phyloP scores from a whole-genome alignment of 2,797 vertebrate genomes.

The Xiphophorus birchmanni region DNA sequence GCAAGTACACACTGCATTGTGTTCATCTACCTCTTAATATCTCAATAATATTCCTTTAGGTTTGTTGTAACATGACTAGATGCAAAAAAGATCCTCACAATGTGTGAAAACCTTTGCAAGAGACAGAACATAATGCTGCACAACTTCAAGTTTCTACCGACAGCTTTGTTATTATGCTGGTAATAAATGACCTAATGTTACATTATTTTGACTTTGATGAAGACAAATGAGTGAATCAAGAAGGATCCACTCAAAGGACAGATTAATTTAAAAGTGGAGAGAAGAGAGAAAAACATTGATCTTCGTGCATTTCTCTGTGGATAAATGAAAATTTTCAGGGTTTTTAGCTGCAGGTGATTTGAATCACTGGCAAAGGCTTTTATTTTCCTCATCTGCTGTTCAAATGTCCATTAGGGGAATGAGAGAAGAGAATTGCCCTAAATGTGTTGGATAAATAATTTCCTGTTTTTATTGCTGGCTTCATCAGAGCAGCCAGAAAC shows the following conservation, averaged over 20 bases:
- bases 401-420: neutral
- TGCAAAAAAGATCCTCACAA: neutral
- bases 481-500: neutral
- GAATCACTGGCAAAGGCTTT: neutral
- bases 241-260: neutral
- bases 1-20: neutral
- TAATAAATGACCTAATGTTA: neutral
- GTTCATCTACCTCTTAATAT: neutral
- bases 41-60: neutral
- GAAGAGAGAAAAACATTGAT: neutral
- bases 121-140: neutral
- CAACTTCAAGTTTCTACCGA: neutral
- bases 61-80: neutral
- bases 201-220: slow-evolving; percentile 1
- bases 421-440: neutral
- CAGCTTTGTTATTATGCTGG: neutral
- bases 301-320: neutral
- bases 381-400: neutral
- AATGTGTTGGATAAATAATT: neutral
- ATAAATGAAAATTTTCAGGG: neutral
- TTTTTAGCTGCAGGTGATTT: neutral
- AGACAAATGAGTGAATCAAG: neutral
- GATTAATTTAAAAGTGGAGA: neutral
- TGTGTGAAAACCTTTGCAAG: neutral
- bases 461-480: neutral